A percentile compares a stretch with the other conserved stretches of the same genome.
Evolutionary conservation across 1,140 invertebrate species (phyloP).

Genomic region (Drosophila pseudoananassae): DNA sequence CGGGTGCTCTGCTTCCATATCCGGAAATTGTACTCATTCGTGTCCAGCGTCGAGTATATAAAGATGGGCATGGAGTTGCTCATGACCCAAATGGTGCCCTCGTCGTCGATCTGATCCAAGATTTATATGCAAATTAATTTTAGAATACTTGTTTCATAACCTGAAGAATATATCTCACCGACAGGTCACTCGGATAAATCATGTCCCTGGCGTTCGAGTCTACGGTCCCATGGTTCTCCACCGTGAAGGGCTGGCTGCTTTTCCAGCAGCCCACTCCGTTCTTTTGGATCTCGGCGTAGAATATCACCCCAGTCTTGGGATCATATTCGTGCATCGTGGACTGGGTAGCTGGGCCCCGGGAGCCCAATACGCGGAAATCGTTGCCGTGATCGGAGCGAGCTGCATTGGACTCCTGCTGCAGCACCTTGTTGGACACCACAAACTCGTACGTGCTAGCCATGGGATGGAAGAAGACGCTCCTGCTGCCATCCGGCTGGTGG

Average conservation of each 20-base stretch:
- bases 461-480: constrained; percentile 88
- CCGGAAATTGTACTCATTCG: constrained; percentile 86
- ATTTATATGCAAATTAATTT: too few species aligned
- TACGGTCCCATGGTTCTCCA: constrained; percentile 86
- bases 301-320: constrained; percentile 86
- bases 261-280: constrained; percentile 91
- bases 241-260: constrained; percentile 84
- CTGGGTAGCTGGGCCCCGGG: constrained; percentile 87
- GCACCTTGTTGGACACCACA: constrained; percentile 87
- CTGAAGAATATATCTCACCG: constrained; percentile 45
- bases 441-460: constrained; percentile 88
- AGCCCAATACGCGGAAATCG: constrained; percentile 86
- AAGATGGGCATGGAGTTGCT: constrained; percentile 87
- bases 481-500: constrained; percentile 85
- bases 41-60: constrained; percentile 86
- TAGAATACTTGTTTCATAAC: not conserved
- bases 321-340: constrained; percentile 87
- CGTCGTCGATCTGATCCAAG: constrained; percentile 84
- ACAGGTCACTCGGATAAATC: constrained; percentile 87
- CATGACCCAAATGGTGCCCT: constrained; percentile 86
- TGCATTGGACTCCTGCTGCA: constrained; percentile 87
- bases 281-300: constrained; percentile 88
- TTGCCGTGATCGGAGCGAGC: constrained; percentile 86
- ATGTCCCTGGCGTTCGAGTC: constrained; percentile 86
- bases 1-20: constrained; percentile 83